Percentiles rank a stretch among this genome's conserved stretches.
phyloP scores from a whole-genome alignment of 2,888 invertebrate genomes.

The Lepidocyrtinus sp. region DNA sequence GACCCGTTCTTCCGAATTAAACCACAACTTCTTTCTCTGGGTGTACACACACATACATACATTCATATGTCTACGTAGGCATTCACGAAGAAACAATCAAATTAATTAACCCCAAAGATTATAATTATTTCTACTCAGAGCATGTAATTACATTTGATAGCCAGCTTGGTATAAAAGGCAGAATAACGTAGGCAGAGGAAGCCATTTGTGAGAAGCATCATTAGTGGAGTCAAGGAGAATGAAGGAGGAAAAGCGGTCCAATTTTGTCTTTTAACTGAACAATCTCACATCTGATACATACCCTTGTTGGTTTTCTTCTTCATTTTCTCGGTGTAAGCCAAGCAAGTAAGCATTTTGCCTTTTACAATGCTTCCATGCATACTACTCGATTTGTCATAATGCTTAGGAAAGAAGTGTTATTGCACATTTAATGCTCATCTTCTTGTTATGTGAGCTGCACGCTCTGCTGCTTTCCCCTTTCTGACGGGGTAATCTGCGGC shows the following conservation, averaged over 20 bases:
- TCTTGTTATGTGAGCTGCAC: conserved; percentile 52
- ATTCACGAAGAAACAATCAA: conserved; percentile 63
- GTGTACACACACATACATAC: too few relatives aligned
- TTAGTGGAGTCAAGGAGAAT: conserved; percentile 23
- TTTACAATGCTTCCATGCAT: not conserved
- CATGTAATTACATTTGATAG: conserved; percentile 63
- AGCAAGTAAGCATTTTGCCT: conserved; percentile 22
- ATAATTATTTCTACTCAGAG: conserved; percentile 64
- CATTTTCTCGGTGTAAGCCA: not conserved
- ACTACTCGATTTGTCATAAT: too few relatives aligned
- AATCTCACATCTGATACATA: conserved; percentile 6
- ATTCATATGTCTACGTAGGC: conserved; percentile 32
- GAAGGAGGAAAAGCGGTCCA: conserved; percentile 42
- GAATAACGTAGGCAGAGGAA: too few relatives aligned
- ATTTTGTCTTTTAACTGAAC: conserved; percentile 42
- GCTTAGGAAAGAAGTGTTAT: conserved; percentile 49
- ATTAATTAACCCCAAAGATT: conserved; percentile 66
- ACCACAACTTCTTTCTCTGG: conserved; percentile 43
- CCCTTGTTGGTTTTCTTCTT: not conserved
- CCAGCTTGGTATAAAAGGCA: conserved; percentile 49
- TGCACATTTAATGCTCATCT: conserved; percentile 49
- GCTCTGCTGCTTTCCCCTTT: conserved; percentile 53
- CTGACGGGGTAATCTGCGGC: conserved; percentile 58
- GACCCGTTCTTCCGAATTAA: conserved; percentile 38
- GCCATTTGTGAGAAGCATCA: conserved; percentile 53